phyloP scores from a whole-genome alignment of 2,113 vertebrate species.

The Lycaon pictus region DNA sequence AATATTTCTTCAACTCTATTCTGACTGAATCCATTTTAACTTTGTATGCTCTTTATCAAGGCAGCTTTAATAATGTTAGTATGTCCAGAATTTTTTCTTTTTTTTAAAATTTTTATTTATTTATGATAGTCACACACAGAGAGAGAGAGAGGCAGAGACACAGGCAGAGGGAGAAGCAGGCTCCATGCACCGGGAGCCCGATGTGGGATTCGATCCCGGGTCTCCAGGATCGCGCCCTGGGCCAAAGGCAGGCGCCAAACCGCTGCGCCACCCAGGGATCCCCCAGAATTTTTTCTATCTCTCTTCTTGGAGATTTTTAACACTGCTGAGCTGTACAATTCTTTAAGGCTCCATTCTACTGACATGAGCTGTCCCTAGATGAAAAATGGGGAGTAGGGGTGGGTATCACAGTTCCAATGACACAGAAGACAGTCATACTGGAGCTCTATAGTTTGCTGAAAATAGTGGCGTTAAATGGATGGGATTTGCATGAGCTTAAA shows the following conservation, averaged over 20 bases:
- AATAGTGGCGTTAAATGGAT: background rate
- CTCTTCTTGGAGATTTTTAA: background rate
- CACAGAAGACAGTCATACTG: too few species aligned
- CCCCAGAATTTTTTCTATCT: background rate
- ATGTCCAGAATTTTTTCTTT: background rate
- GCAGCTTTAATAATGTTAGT: background rate
- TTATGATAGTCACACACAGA: too few species aligned
- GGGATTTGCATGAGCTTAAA: too few species aligned
- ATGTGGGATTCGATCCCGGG: too few species aligned
- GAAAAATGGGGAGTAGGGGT: background rate
- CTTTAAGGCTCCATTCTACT: too few species aligned
- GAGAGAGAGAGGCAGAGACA: too few species aligned
- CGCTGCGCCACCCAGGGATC: too few species aligned
- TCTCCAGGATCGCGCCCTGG: too few species aligned
- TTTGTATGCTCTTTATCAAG: conserved; percentile 81
- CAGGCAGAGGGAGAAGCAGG: too few species aligned
- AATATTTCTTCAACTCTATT: conserved; percentile 96
- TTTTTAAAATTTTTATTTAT: background rate
- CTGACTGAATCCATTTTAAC: conserved; percentile 95
- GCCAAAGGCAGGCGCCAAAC: too few species aligned
- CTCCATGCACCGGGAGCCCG: too few species aligned
- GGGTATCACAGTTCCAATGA: background rate
- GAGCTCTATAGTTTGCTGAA: background rate
- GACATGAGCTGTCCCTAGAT: background rate
- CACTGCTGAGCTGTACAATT: background rate